A percentile compares a stretch with the other conserved stretches of the same genome.
phyloP scores from a whole-genome alignment of 2,797 vertebrate genomes.

The Saxicola maurus region DNA sequence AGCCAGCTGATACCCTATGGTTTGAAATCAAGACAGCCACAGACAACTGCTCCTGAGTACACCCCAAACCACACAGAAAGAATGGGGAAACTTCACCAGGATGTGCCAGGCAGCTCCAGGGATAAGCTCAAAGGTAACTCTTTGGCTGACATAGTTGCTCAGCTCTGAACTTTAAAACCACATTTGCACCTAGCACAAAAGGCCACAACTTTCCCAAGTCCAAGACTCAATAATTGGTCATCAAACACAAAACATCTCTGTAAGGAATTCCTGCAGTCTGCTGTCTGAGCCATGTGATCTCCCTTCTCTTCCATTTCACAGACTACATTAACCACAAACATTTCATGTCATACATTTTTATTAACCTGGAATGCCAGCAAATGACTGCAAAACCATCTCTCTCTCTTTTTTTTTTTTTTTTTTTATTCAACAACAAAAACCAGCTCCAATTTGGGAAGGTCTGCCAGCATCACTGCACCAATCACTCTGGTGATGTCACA shows the following conservation, averaged over 20 bases:
- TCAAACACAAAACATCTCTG: background rate
- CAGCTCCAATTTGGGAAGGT: background rate
- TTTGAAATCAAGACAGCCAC: background rate
- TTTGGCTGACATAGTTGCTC: background rate
- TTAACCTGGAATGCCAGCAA: background rate
- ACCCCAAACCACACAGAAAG: background rate
- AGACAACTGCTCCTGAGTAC: background rate
- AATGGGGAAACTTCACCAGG: background rate
- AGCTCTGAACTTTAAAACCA: background rate
- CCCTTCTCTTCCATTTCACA: background rate
- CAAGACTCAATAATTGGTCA: background rate
- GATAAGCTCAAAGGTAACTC: background rate
- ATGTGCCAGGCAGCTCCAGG: background rate
- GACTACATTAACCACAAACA: background rate
- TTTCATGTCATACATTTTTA: background rate
- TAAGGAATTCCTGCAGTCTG: background rate
- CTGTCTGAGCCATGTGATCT: background rate
- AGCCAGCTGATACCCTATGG: slow-evolving; percentile 30
- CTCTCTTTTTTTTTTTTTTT: background rate
- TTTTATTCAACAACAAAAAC: background rate
- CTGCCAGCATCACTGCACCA: background rate
- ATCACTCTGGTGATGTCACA: background rate
- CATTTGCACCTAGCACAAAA: background rate
- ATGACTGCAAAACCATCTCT: background rate
- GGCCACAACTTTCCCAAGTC: background rate